Evolutionary conservation across 2,888 invertebrate genomes (phyloP).

Genomic region (Mylabris sibirica): DNA sequence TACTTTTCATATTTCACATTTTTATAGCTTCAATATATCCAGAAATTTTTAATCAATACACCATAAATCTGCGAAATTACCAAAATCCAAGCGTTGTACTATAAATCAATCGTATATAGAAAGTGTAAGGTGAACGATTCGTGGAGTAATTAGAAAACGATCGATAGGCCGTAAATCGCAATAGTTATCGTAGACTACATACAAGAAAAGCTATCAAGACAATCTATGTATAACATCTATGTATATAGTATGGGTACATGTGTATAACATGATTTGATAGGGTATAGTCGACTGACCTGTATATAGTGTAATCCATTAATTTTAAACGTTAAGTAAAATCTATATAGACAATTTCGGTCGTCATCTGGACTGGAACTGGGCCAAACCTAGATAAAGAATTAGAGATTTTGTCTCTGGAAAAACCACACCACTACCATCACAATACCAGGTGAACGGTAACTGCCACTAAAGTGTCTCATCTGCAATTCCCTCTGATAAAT

Average conservation of each 20-base stretch:
- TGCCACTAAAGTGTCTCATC: conserved; percentile 60
- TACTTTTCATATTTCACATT: conserved; percentile 10
- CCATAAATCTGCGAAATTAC: conserved; percentile 33
- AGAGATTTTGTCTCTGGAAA: conserved; percentile 47
- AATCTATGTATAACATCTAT: background rate
- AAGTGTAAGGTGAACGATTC: conserved; percentile 26
- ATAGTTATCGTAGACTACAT: conserved; percentile 40
- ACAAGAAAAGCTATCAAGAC: conserved; percentile 31
- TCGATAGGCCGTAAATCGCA: conserved; percentile 40
- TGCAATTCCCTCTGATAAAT: conserved; percentile 60
- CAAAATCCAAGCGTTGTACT: conserved; percentile 26
- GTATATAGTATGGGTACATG: background rate
- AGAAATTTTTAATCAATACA: conserved; percentile 31
- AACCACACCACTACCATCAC: conserved; percentile 51
- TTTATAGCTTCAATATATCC: conserved; percentile 19
- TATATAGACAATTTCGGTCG: background rate
- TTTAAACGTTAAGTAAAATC: conserved; percentile 14
- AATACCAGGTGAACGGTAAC: conserved; percentile 57
- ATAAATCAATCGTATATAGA: conserved; percentile 28
- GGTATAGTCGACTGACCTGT: conserved; percentile 35
- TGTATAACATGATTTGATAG: background rate
- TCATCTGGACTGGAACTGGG: conserved; percentile 45
- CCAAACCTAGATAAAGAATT: conserved; percentile 54
- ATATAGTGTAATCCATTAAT: conserved; percentile 24
- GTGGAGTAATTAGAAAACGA: conserved; percentile 40